Evolutionary conservation across 23 tunicate genomes (phyloP).

Genomic region (Halocynthia aurantium): DNA sequence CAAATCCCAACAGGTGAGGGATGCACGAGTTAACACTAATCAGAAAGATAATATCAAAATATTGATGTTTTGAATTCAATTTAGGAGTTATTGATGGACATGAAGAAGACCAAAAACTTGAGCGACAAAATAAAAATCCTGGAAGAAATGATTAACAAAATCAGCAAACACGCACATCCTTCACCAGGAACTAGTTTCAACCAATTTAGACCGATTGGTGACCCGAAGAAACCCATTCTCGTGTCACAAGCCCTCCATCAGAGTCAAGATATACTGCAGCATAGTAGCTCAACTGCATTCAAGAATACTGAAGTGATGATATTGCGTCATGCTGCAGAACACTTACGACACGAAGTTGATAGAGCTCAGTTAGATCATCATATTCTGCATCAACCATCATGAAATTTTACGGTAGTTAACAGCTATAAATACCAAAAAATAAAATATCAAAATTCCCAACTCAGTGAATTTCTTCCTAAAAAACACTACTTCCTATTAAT

Average conservation of each 20-base stretch:
- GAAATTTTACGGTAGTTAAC: not conserved
- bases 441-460: not conserved
- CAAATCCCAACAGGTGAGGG: conserved; percentile 61
- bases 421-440: not conserved
- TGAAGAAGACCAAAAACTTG: conserved; percentile 41
- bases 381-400: conserved; percentile 18
- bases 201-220: not conserved
- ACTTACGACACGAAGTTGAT: conserved; percentile 61
- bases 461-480: not conserved
- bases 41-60: too few relatives aligned
- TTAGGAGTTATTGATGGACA: conserved; percentile 76
- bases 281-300: not conserved
- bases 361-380: conserved; percentile 58
- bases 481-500: not conserved
- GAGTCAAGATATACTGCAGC: not conserved
- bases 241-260: too few relatives aligned
- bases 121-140: conserved; percentile 49
- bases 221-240: not conserved
- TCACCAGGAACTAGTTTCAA: not conserved
- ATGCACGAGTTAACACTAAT: not conserved
- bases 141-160: conserved; percentile 64
- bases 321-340: conserved; percentile 40
- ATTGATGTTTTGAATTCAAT: not conserved
- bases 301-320: not conserved
- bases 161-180: not conserved